phyloP scores from a whole-genome alignment of 2,888 invertebrate species.

The Herminia tarsipennalis region DNA sequence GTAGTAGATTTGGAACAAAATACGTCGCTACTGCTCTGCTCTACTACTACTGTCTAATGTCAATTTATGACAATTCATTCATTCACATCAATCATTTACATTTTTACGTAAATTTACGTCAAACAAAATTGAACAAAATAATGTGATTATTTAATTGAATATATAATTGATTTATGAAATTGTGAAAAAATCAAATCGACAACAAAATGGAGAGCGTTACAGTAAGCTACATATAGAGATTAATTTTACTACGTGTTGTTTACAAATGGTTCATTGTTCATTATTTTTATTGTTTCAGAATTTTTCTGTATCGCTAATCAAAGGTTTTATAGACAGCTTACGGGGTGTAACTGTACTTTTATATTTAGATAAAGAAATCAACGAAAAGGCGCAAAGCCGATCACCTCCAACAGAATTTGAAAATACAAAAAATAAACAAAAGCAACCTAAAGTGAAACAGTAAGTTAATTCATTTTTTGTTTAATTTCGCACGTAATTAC shows the following conservation, averaged over 20 bases:
- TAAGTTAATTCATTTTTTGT: conserved; percentile 54
- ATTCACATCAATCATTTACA: too few relatives aligned
- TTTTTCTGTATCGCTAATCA: conserved; percentile 87
- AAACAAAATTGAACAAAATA: conserved; percentile 42
- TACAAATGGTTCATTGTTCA: conserved; percentile 43
- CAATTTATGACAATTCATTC: too few relatives aligned
- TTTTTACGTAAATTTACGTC: conserved; percentile 39
- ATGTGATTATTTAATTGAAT: conserved; percentile 31
- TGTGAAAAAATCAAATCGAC: conserved; percentile 35
- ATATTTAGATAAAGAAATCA: conserved; percentile 92
- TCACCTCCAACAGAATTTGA: conserved; percentile 81
- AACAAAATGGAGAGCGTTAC: conserved; percentile 68
- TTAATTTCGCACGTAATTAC: background rate
- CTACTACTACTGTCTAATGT: too few relatives aligned
- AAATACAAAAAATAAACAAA: conserved; percentile 71
- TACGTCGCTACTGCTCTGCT: too few relatives aligned
- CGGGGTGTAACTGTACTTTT: conserved; percentile 91
- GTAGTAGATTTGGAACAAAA: too few relatives aligned
- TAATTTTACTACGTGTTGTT: conserved; percentile 24
- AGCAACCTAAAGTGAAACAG: conserved; percentile 82
- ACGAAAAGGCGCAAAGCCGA: conserved; percentile 85
- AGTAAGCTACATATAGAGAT: conserved; percentile 43
- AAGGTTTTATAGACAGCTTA: conserved; percentile 92
- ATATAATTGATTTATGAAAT: conserved; percentile 49
- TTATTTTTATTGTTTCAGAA: conserved; percentile 82